Percentiles rank a stretch among this genome's conserved stretches.
Conservation (phyloP, 1,140 invertebrate species). For the Colletes gigas region DNA sequence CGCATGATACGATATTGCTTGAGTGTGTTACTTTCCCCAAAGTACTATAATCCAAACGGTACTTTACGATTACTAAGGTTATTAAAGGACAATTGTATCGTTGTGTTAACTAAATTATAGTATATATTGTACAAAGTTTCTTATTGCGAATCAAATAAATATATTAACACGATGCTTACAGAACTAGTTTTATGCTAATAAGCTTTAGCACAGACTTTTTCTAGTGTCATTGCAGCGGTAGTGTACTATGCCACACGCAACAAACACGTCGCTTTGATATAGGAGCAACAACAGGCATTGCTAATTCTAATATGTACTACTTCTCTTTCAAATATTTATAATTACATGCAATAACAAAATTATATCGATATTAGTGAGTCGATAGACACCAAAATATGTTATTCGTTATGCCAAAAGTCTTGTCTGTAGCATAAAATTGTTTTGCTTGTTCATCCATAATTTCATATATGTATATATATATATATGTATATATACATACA, state of each 20-base stretch:
- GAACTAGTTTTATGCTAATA: conserved; percentile 44
- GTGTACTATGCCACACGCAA: not conserved
- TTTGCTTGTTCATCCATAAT: not conserved
- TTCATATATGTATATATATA: conserved; percentile 6
- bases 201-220: not conserved
- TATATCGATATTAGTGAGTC: not conserved
- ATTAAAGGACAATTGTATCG: not conserved
- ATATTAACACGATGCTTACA: conserved; percentile 47
- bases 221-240: conserved; percentile 19
- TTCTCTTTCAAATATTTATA: not conserved
- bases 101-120: not conserved
- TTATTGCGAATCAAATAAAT: conserved; percentile 9
- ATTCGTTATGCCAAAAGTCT: not conserved
- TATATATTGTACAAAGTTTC: not conserved
- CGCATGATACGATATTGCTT: not conserved
- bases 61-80: not conserved
- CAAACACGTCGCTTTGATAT: not conserved
- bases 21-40: not conserved
- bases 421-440: not conserved
- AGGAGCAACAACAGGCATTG: not conserved
- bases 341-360: not conserved
- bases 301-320: not conserved
- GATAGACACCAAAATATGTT: conserved; percentile 2
- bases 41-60: not conserved
- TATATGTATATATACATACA: not conserved